Base-by-base conservation (phyloP, 2,113 vertebrate genomes). In the Struthidea cinerea region DNA sequence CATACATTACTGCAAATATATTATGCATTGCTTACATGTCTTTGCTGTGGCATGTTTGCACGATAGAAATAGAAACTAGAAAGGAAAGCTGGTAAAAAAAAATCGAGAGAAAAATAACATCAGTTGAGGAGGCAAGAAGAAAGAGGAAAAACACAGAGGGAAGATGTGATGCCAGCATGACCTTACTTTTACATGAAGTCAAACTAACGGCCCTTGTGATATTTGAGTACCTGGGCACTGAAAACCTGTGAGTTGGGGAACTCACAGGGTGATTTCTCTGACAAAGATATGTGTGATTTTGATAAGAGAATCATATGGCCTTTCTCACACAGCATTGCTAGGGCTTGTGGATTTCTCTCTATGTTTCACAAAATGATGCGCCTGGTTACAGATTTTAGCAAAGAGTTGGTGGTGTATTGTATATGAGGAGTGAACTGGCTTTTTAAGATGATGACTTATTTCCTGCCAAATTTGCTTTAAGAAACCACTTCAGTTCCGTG, bases 1-100 rank as follows among this genome's bases (percentile, higher is more conserved):
- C 94, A 96, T 96, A 95, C 77, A 96, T 95, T 95, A 94, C 95
- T 95, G 90, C 71, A 84, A 93, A 96, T 96, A 93, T 95, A 96
- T 96, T 92, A 96, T 96, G 93, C 92, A 96, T 97, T 94, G 85
- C 92, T 95, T 96, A 96, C 96, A 96, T 92, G 10, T 84, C 85
- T 96, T 90, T 94, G 49, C 85, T 4, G 0, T 88, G 94, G 87
- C 71, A 70, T 84, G 88, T 89, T 96, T 96, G 93, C 94, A 89
- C 5, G 71, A 92, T 56, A 93, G 90, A 94, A 96, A 93, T 12
- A 74, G 90, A 88, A 95, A 95, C 88, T 77, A 77, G 60, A 91
- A 93, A 85, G 75, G 49, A 91, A 95, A 44, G 50, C 30, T 69
- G 21, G 33, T 16, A 7, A 47, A 63, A 33, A 27, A 50, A 37